Conservation (phyloP, 1,140 invertebrate species). For the Pseudomyrmex gracilis region DNA sequence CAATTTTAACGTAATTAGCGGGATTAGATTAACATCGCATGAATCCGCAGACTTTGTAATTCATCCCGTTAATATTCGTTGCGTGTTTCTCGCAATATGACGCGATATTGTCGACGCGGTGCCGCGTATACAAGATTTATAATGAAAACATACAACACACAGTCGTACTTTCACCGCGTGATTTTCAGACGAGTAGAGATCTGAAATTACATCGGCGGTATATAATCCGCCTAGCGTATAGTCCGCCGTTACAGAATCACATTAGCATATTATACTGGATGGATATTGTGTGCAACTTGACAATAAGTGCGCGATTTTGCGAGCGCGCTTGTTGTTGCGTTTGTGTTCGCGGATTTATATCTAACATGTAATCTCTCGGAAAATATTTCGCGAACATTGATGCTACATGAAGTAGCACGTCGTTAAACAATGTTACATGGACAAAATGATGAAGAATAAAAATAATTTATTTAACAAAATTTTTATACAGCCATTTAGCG, state of each 20-base stretch:
- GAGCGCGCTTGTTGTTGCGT: not conserved
- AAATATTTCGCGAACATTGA: not conserved
- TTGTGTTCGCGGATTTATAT: not conserved
- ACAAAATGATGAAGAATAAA: too few relatives aligned
- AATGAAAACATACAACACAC: constrained; percentile 32
- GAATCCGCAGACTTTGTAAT: constrained; percentile 28
- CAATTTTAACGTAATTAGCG: too few relatives aligned
- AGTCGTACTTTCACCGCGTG: constrained; percentile 38
- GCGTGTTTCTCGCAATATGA: not conserved
- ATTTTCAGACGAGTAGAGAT: constrained; percentile 66
- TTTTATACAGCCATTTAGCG: too few relatives aligned
- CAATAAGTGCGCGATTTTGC: not conserved
- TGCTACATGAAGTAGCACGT: too few relatives aligned
- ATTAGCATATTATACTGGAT: not conserved
- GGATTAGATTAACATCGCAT: too few relatives aligned
- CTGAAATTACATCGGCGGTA: constrained; percentile 72
- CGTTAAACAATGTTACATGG: too few relatives aligned
- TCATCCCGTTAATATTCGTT: not conserved
- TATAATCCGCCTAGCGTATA: not conserved
- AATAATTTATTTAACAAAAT: too few relatives aligned
- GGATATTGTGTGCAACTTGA: not conserved
- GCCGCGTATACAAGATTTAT: not conserved
- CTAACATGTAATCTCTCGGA: not conserved
- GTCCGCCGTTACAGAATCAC: not conserved
- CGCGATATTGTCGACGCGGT: not conserved